phyloP scores from a whole-genome alignment of 2,888 invertebrate species.

The Drosophila birchii region DNA sequence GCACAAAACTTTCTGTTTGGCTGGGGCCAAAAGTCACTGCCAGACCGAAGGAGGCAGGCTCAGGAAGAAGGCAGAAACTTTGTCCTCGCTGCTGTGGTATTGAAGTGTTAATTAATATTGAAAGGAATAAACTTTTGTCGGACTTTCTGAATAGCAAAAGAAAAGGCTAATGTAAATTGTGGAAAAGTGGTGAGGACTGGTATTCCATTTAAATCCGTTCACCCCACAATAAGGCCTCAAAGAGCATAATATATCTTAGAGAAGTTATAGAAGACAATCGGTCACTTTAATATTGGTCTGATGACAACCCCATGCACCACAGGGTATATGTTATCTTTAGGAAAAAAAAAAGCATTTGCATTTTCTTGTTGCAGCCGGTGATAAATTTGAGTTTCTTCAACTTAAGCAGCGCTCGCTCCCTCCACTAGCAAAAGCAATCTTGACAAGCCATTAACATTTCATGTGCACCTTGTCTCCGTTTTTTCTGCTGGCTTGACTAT shows the following conservation, averaged over 20 bases:
- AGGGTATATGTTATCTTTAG: not conserved
- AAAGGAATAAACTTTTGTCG: constrained; percentile 82
- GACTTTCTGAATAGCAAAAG: constrained; percentile 73
- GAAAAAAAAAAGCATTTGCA: constrained; percentile 50
- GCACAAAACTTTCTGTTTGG: constrained; percentile 66
- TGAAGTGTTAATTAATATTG: constrained; percentile 84
- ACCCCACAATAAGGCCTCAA: not conserved
- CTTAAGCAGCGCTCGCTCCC: constrained; percentile 16
- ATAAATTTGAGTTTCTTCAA: constrained; percentile 58
- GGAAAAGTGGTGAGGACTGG: constrained; percentile 8
- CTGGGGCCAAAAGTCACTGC: constrained; percentile 63
- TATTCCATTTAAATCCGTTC: constrained; percentile 8
- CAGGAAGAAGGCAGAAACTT: constrained; percentile 58
- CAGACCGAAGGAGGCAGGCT: constrained; percentile 46
- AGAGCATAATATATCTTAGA: not conserved
- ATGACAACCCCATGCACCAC: not conserved
- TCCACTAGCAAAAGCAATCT: constrained; percentile 61
- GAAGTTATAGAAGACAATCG: not conserved
- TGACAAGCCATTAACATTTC: constrained; percentile 79
- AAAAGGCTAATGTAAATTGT: constrained; percentile 15
- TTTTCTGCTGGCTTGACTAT: constrained; percentile 66
- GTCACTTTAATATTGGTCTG: constrained; percentile 3
- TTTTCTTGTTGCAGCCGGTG: constrained; percentile 44
- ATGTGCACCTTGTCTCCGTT: constrained; percentile 76
- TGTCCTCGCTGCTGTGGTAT: constrained; percentile 75